A percentile compares a stretch with the other conserved stretches of the same genome.
Evolutionary conservation across 2,113 vertebrate species (phyloP).

Genomic region (cat (Felis catus)): DNA sequence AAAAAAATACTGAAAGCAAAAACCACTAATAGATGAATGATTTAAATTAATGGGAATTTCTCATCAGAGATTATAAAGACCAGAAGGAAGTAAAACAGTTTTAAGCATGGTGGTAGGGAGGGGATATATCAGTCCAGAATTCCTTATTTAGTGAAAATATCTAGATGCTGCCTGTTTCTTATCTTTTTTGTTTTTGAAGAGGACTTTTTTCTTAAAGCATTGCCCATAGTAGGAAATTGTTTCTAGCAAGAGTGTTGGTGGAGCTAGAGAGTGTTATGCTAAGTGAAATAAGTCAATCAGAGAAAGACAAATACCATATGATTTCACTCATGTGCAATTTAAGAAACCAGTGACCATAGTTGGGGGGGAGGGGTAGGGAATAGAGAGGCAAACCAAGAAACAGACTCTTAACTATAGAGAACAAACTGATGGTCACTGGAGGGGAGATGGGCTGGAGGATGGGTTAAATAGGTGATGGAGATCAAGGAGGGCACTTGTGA

Average conservation of each 20-base stretch:
- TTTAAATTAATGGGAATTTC: not conserved
- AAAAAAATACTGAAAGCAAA: not conserved
- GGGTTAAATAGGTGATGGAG: not conserved
- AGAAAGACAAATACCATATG: not conserved
- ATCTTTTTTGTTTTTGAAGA: not conserved
- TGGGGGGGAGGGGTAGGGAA: too few species aligned
- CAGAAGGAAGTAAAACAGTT: slow-evolving; percentile 5
- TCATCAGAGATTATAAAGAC: not conserved
- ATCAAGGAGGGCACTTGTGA: not conserved
- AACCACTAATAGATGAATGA: not conserved
- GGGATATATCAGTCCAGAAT: not conserved
- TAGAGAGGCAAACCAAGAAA: not conserved
- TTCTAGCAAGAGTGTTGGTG: not conserved
- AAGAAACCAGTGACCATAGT: not conserved
- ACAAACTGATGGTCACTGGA: not conserved
- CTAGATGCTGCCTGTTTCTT: not conserved
- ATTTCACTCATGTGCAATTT: not conserved
- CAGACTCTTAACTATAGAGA: not conserved
- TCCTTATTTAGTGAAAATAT: not conserved
- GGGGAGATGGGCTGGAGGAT: not conserved
- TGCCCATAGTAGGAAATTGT: not conserved
- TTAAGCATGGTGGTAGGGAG: not conserved
- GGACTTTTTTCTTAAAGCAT: not conserved
- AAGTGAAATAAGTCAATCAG: not conserved
- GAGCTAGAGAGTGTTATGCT: not conserved